Conservation (phyloP, 2,797 vertebrate genomes). For the Arnoldichthys spilopterus region DNA sequence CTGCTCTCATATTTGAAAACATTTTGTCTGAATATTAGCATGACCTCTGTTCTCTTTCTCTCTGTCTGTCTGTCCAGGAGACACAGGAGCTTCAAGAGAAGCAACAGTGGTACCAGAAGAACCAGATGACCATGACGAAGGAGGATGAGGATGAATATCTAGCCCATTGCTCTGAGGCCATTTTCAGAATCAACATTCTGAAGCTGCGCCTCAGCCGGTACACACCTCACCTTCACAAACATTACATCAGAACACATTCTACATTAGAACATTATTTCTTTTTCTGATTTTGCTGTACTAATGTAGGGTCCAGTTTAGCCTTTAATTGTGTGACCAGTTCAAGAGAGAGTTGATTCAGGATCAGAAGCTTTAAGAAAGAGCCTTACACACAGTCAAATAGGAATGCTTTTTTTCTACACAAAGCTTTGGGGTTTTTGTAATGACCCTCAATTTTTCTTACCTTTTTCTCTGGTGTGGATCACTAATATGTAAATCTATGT, state of each 20-base stretch:
- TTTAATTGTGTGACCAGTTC: background rate
- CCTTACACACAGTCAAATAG: no score
- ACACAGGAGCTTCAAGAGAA: constrained; percentile 77
- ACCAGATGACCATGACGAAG: constrained; percentile 65
- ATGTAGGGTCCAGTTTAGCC: background rate
- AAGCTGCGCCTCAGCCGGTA: constrained; percentile 79
- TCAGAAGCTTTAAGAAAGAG: no score
- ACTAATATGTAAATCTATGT: background rate
- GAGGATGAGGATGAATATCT: constrained; percentile 74
- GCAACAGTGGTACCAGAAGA: constrained; percentile 80
- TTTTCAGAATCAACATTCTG: constrained; percentile 72
- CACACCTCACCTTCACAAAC: background rate
- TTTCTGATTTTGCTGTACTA: no score
- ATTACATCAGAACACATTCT: background rate
- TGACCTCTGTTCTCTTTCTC: background rate
- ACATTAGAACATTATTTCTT: no score
- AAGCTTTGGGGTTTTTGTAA: no score
- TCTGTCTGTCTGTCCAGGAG: constrained; percentile 68
- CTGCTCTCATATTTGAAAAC: no score
- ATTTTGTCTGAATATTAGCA: no score
- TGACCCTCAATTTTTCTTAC: no score
- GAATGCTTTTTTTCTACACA: no score
- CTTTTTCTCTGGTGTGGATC: no score
- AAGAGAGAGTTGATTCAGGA: no score
- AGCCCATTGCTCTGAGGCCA: constrained; percentile 72